phyloP scores from a whole-genome alignment of 1,140 invertebrate species.

The Bombus superbus region DNA sequence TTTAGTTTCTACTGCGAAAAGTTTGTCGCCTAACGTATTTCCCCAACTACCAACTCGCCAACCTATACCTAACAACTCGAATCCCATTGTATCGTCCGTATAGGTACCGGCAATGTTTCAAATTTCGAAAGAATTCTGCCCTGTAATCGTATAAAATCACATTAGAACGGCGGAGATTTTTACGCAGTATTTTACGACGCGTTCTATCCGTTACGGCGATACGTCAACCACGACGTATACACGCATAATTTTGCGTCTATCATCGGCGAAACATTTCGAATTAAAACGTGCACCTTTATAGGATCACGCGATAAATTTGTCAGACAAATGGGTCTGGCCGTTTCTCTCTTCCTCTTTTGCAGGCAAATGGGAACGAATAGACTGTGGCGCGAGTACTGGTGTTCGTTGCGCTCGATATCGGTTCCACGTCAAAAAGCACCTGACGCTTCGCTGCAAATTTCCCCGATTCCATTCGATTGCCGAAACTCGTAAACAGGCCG shows the following conservation, averaged over 20 bases:
- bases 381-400: neutral
- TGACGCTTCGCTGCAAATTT: constrained; percentile 3
- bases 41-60: too few relatives aligned
- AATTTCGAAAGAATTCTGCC: neutral
- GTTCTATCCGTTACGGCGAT: neutral
- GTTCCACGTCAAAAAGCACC: constrained; percentile 15
- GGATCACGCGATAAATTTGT: constrained; percentile 39
- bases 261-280: constrained; percentile 10
- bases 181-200: neutral
- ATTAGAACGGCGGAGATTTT: neutral
- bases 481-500: constrained; percentile 2
- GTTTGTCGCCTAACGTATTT: neutral
- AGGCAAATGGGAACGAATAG: constrained; percentile 23
- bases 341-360: too few relatives aligned
- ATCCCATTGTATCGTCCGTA: neutral
- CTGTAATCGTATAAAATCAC: neutral
- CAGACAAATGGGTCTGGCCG: constrained; percentile 6
- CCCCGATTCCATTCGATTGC: constrained; percentile 23
- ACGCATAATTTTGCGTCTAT: constrained; percentile 23
- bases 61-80: neutral
- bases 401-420: constrained; percentile 28
- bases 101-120: neutral
- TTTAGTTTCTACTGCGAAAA: neutral
- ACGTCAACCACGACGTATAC: neutral
- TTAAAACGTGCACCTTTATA: constrained; percentile 12